Evolutionary conservation across 1,140 invertebrate species (phyloP).

Genomic region (Brachionus koreanus): DNA sequence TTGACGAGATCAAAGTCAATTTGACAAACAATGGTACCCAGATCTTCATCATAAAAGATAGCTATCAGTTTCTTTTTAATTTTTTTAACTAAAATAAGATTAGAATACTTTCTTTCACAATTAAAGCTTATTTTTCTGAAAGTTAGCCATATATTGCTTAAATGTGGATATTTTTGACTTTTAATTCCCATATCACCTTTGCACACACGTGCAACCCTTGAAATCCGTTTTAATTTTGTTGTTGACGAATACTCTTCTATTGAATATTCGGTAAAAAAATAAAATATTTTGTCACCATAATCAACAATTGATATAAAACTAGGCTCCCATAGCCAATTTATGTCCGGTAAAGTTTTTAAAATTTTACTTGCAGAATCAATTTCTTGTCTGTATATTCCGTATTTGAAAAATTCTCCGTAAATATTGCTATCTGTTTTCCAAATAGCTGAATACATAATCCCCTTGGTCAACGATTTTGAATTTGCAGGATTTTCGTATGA

Average conservation of each 20-base stretch:
- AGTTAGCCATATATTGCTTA: neutral
- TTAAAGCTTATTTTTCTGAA: conserved; percentile 4
- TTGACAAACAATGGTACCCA: neutral
- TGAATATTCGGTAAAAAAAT: conserved; percentile 37
- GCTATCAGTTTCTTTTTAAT: neutral
- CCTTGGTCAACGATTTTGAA: neutral
- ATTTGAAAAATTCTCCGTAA: neutral
- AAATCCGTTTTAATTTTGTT: neutral
- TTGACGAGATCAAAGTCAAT: neutral
- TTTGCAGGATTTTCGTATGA: neutral
- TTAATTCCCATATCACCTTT: neutral
- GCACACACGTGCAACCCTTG: neutral
- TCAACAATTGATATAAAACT: conserved; percentile 9
- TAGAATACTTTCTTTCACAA: neutral
- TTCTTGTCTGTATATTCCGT: conserved; percentile 34
- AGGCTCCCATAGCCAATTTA: conserved; percentile 28
- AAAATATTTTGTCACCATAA: neutral
- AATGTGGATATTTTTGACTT: neutral
- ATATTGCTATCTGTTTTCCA: conserved; percentile 10
- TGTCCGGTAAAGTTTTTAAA: neutral
- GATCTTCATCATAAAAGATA: neutral
- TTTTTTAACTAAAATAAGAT: neutral
- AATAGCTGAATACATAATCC: conserved; percentile 21
- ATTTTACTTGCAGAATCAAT: conserved; percentile 20
- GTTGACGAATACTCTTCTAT: neutral